phyloP scores from a whole-genome alignment of 2,113 vertebrate genomes.

The Tichodroma muraria region DNA sequence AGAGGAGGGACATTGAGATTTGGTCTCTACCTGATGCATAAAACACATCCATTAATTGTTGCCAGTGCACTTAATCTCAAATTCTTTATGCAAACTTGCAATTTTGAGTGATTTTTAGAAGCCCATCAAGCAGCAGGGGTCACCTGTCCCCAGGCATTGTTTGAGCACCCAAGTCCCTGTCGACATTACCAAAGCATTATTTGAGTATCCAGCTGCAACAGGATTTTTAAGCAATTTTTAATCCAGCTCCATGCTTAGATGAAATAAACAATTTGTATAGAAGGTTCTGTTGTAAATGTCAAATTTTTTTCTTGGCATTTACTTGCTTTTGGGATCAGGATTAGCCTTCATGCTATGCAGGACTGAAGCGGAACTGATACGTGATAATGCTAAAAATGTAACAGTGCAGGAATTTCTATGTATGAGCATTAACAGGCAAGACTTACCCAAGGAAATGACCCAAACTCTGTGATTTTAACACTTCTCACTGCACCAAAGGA shows the following conservation, averaged over 20 bases:
- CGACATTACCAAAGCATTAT: neutral
- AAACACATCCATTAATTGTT: neutral
- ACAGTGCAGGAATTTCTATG: neutral
- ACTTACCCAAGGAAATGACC: neutral
- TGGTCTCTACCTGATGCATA: neutral
- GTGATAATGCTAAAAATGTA: neutral
- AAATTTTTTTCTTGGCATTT: neutral
- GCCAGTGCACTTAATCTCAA: neutral
- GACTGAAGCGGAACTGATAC: neutral
- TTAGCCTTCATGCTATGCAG: neutral
- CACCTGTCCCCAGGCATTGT: neutral
- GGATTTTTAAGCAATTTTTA: neutral
- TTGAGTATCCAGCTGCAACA: neutral
- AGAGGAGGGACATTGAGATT: neutral
- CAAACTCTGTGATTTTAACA: neutral
- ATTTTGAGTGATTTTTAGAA: neutral
- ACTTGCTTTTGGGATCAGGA: neutral
- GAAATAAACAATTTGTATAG: neutral
- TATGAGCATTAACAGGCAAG: neutral
- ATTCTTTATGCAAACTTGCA: neutral
- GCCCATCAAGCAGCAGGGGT: neutral
- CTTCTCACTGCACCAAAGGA: neutral
- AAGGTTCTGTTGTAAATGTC: neutral
- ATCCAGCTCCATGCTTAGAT: neutral
- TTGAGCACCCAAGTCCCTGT: neutral